Evolutionary conservation across 1,140 invertebrate species (phyloP), one percentile per base, ranked within the genome.

Genomic region (Megalonaias nervosa): DNA sequence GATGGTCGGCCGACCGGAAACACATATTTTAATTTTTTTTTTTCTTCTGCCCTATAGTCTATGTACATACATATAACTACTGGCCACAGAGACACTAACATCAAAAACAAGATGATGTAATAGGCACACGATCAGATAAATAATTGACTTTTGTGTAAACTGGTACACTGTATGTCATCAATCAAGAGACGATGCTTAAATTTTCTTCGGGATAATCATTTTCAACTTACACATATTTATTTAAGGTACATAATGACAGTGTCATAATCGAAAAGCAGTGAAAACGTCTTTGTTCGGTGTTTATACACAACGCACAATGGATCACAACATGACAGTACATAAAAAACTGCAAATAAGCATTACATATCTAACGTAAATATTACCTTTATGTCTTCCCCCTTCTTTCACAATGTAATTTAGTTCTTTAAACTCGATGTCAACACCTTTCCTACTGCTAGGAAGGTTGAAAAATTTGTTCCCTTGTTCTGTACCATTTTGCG

Each of bases 351-450:
- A 57, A n/a, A 21, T 71, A 4, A 5, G 11, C n/a, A 38, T 59
- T 23, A n/a, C 6, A 26, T 71, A 55, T 16, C 23, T 17, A 38
- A 58, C 59, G 16, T 17, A 17, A 11, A 13, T 61, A 38, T 69
- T 57, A 93, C 95, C 95, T 90, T 94, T 93, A 87, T 94, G 93
- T 81, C 95, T 66, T 31, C 95, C 95, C 26, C 95, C 95, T 83
- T 96, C 95, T 69, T 95, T 94, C 17, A 97, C 95, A 26, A 95
- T 95, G 90, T 97, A 97, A 15, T 94, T 94, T 57, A 97, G 92
- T 86, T 97, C 94, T 69, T 93, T 93, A 91, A 97, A 97, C 91
- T 96, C 94, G 77, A 97, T 96, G 89, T 97, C 95, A 57, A 97
- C 95, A 65, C 38, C 38, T 48, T 95, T 95, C 55, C 95, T 95